A percentile compares a stretch with the other conserved stretches of the same genome.
These are phyloP conservation scores for Podotricha telesiphe DNA, from an alignment of 2,888 invertebrate genomes.

Conservation along the genomic window DNA sequence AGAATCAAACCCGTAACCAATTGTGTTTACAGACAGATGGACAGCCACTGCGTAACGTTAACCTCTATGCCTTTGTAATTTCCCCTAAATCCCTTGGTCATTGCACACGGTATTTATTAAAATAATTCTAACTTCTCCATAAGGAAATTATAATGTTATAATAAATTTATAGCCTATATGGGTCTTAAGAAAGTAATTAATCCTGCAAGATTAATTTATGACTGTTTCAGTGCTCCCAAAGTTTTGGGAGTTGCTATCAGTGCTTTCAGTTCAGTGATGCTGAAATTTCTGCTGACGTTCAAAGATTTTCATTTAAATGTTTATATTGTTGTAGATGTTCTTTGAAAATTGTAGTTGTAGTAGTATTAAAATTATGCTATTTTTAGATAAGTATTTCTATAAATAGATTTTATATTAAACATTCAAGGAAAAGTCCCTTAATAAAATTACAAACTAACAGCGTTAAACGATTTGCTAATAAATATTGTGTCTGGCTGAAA, in stretches of 20 bases:
- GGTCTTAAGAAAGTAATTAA: slow-evolving; percentile 46
- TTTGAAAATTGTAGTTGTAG: too few relatives aligned
- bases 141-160: slow-evolving; percentile 11
- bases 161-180: slow-evolving; percentile 18
- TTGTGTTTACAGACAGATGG: neutral
- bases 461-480: too few relatives aligned
- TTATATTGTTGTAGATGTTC: neutral
- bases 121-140: neutral
- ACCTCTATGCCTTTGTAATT: too few relatives aligned
- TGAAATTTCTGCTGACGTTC: slow-evolving; percentile 13
- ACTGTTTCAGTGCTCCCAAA: slow-evolving; percentile 17
- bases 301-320: slow-evolving; percentile 21
- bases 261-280: slow-evolving; percentile 30
- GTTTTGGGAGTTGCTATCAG: slow-evolving; percentile 27
- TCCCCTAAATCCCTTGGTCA: too few relatives aligned
- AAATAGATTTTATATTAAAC: too few relatives aligned
- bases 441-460: too few relatives aligned
- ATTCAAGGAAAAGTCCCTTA: too few relatives aligned
- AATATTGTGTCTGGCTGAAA: too few relatives aligned
- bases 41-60: neutral
- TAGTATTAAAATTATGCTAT: too few relatives aligned
- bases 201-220: slow-evolving; percentile 38
- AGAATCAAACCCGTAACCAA: neutral
- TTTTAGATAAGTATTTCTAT: too few relatives aligned
- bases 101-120: neutral